These are phyloP conservation scores for Sicus ferrugineus DNA, from an alignment of 2,888 invertebrate species.

Conservation along the genomic window DNA sequence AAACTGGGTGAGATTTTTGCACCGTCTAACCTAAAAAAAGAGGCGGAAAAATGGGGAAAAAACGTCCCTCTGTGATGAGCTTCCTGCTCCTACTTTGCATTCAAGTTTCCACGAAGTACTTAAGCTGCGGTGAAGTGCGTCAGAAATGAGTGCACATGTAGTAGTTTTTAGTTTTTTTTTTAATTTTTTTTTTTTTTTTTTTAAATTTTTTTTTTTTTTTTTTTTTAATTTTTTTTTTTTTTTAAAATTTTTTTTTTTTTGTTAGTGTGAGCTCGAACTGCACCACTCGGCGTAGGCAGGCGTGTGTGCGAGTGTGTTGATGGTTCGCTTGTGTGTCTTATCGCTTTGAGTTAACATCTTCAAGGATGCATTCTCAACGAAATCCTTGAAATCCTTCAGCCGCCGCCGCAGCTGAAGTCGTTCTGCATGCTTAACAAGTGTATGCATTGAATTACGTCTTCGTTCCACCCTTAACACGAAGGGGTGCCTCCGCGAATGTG, in stretches of 20 bases:
- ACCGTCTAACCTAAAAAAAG: too few species aligned
- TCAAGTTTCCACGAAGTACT: too few species aligned
- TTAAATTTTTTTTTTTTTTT: neutral
- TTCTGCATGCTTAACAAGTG: conserved; percentile 19
- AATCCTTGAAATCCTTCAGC: conserved; percentile 7
- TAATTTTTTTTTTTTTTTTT: neutral
- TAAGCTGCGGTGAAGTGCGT: too few species aligned
- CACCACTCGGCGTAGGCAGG: too few species aligned
- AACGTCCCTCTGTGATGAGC: too few species aligned
- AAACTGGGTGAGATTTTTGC: too few species aligned
- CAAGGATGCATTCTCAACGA: conserved; percentile 26
- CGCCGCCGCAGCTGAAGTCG: neutral
- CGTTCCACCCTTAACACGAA: too few species aligned
- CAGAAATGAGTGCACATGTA: too few species aligned
- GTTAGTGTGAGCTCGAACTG: neutral
- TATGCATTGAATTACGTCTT: conserved; percentile 9
- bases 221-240: neutral
- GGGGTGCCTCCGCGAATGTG: too few species aligned
- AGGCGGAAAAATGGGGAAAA: too few species aligned
- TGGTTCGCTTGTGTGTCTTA: neutral
- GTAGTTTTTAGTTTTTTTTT: too few species aligned
- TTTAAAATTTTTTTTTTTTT: neutral
- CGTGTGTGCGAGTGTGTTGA: neutral
- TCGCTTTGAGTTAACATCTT: conserved; percentile 17
- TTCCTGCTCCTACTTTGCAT: too few species aligned